phyloP scores from a whole-genome alignment of 2,888 invertebrate species.

The Drosophila nr. medialis region DNA sequence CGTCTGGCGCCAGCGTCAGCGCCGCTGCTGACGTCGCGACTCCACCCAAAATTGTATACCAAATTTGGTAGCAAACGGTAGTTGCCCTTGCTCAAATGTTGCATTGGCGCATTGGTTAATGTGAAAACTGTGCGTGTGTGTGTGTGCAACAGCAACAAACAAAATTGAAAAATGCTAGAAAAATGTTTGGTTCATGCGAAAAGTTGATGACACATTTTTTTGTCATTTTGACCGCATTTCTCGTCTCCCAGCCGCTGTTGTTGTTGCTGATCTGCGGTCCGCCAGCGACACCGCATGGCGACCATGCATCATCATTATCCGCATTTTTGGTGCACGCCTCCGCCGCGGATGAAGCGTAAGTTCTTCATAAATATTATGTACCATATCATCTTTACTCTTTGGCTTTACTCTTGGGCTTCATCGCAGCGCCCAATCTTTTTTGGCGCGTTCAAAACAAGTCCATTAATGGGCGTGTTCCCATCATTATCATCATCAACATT shows the following conservation, averaged over 20 bases:
- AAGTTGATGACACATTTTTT: slow-evolving; percentile 85
- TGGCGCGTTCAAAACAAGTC: slow-evolving; percentile 46
- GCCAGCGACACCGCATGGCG: slow-evolving; percentile 60
- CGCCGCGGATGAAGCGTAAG: slow-evolving; percentile 84
- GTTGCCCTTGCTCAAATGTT: slow-evolving; percentile 10
- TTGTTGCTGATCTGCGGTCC: slow-evolving; percentile 78
- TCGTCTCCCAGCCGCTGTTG: slow-evolving; percentile 81
- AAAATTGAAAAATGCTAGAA: slow-evolving; percentile 83
- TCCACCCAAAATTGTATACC: slow-evolving; percentile 78
- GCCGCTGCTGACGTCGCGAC: slow-evolving; percentile 67
- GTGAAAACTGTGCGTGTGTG: slow-evolving; percentile 19
- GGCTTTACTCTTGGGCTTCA: background rate
- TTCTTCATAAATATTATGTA: slow-evolving; percentile 25
- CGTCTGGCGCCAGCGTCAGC: slow-evolving; percentile 55
- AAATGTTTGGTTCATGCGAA: slow-evolving; percentile 83
- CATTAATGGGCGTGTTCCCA: slow-evolving; percentile 67
- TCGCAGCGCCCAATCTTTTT: slow-evolving; percentile 6
- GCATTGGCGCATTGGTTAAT: slow-evolving; percentile 8
- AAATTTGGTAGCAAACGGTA: slow-evolving; percentile 48
- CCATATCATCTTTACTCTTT: background rate
- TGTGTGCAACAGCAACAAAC: slow-evolving; percentile 37
- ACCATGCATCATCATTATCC: slow-evolving; percentile 16
- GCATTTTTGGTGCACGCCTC: slow-evolving; percentile 77
- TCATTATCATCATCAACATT: slow-evolving; percentile 20
- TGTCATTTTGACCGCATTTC: slow-evolving; percentile 83